These are phyloP conservation scores for Callocephalon fimbriatum DNA, from an alignment of 2,113 vertebrate genomes.

Conservation along the genomic window DNA sequence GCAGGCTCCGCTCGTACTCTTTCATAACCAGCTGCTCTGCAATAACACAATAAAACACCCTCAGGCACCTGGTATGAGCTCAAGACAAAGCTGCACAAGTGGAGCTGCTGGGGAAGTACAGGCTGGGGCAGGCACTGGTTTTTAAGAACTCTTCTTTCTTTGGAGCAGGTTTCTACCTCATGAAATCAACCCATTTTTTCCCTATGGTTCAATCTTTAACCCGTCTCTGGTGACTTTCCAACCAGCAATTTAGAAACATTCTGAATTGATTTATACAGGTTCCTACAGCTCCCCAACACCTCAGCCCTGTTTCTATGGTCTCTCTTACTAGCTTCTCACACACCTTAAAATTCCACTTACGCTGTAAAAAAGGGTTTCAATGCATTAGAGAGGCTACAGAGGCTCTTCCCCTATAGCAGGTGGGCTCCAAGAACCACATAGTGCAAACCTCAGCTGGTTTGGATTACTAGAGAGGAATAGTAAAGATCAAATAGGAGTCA, in stretches of 20 bases:
- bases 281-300: neutral
- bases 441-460: neutral
- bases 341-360: neutral
- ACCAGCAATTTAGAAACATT: neutral
- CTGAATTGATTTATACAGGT: neutral
- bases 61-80: fast-evolving
- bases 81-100: fast-evolving
- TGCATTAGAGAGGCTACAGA: neutral
- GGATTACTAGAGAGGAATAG: neutral
- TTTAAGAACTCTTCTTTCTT: neutral
- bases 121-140: fast-evolving
- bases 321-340: neutral
- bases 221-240: fast-evolving
- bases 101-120: neutral
- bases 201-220: fast-evolving
- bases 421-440: neutral
- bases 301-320: neutral
- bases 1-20: slow-evolving; percentile 85
- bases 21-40: slow-evolving; percentile 84
- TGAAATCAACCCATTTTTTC: neutral
- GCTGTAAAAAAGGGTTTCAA: no score
- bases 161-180: neutral
- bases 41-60: neutral
- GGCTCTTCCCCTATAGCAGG: fast-evolving
- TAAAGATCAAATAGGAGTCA: neutral